Percentiles rank a stretch among this genome's conserved stretches.
Conservation (phyloP, 1,140 invertebrate species). For the Neodiprion virginianus region DNA sequence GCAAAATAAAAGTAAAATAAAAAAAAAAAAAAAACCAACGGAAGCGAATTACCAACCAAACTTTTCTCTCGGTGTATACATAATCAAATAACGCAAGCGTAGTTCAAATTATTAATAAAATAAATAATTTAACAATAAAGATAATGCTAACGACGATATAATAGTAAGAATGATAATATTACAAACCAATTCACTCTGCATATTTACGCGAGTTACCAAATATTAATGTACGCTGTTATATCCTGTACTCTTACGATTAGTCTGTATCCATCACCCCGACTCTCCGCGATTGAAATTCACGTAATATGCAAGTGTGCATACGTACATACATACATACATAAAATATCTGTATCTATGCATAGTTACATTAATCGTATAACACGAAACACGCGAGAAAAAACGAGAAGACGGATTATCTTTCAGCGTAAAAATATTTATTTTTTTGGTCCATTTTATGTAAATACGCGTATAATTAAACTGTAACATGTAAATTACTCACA, state of each 20-base stretch:
- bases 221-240: no score
- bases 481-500: not conserved
- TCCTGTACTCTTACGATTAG: no score
- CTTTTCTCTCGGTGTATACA: not conserved
- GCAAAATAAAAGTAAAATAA: not conserved
- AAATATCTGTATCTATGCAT: not conserved
- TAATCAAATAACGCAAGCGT: constrained; percentile 4
- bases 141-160: not conserved
- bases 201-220: not conserved
- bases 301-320: not conserved
- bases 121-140: not conserved
- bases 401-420: not conserved
- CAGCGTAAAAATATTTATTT: not conserved
- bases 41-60: no score
- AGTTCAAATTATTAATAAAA: not conserved
- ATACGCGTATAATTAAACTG: not conserved
- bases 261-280: no score
- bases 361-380: not conserved
- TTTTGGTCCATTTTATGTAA: constrained; percentile 1
- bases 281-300: no score
- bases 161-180: not conserved
- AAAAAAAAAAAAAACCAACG: not conserved
- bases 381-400: not conserved
- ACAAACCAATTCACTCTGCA: not conserved
- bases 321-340: not conserved